Conservation (phyloP, 2,113 vertebrate species). For the Gallinago media region DNA sequence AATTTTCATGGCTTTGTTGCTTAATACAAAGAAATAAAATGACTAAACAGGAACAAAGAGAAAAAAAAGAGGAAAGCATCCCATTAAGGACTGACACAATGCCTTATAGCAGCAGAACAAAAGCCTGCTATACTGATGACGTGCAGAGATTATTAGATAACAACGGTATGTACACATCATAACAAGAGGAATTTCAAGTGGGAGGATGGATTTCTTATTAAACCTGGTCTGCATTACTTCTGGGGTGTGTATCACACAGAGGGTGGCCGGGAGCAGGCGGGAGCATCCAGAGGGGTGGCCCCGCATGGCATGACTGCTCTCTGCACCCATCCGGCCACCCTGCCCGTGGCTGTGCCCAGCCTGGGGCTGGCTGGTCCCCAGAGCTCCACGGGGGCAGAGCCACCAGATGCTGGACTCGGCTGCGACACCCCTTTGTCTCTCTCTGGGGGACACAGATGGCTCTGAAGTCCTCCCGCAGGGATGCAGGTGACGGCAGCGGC, state of each 20-base stretch:
- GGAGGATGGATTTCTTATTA: neutral
- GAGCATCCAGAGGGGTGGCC: neutral
- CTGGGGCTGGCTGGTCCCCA: neutral
- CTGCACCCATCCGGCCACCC: rapidly evolving
- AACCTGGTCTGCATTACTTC: neutral
- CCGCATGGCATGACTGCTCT: neutral
- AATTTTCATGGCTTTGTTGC: neutral
- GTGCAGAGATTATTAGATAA: neutral
- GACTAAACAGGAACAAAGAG: neutral
- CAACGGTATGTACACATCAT: neutral
- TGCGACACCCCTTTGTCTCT: neutral
- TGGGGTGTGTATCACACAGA: neutral
- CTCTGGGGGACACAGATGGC: neutral
- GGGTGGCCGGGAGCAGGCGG: neutral
- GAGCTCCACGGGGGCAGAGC: neutral
- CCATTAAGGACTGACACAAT: neutral
- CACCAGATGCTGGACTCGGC: neutral
- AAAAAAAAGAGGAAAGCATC: neutral
- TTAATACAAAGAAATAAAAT: neutral
- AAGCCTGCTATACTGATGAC: neutral
- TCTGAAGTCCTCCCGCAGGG: neutral
- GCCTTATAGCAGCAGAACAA: neutral
- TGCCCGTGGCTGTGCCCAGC: neutral
- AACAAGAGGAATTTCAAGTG: neutral
- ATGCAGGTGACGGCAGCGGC: neutral